Conservation (phyloP, 2,797 vertebrate species). For the Peromyscus melanophrys region DNA sequence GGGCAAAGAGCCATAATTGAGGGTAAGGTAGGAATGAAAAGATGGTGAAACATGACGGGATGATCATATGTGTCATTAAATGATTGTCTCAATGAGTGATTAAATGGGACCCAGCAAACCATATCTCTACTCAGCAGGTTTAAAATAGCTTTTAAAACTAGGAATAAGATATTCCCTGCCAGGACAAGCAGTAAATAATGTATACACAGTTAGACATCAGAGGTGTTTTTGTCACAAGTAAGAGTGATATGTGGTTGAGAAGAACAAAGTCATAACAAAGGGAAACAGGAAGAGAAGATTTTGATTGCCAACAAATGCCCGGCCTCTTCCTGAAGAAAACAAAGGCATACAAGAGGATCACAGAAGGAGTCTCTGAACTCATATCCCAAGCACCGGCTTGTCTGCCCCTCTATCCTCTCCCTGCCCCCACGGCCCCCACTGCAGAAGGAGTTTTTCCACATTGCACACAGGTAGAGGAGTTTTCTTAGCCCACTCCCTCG, state of each 20-base stretch:
- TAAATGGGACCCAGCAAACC: background rate
- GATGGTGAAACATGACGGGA: background rate
- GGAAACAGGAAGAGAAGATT: background rate
- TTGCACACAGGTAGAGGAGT: background rate
- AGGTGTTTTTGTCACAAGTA: background rate
- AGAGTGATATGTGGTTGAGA: background rate
- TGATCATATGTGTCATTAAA: background rate
- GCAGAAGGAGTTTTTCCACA: background rate
- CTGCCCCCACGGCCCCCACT: background rate
- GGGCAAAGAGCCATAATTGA: slow-evolving; percentile 6
- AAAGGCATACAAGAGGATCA: slow-evolving; percentile 8
- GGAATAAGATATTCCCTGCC: background rate
- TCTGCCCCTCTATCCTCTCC: background rate
- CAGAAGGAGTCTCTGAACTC: background rate
- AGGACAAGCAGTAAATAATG: background rate
- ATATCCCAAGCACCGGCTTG: background rate
- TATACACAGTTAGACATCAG: background rate
- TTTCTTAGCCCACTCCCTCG: too few species aligned
- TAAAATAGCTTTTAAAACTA: slow-evolving; percentile 22
- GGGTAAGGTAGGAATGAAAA: background rate
- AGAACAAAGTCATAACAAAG: background rate
- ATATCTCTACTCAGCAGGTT: background rate
- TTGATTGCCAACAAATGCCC: background rate
- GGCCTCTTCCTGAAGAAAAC: background rate
- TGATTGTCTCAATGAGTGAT: background rate